Percentiles rank a stretch among this genome's conserved stretches.
phyloP scores from a whole-genome alignment of 1,140 invertebrate genomes.

The Rhagoletis zephyria region DNA sequence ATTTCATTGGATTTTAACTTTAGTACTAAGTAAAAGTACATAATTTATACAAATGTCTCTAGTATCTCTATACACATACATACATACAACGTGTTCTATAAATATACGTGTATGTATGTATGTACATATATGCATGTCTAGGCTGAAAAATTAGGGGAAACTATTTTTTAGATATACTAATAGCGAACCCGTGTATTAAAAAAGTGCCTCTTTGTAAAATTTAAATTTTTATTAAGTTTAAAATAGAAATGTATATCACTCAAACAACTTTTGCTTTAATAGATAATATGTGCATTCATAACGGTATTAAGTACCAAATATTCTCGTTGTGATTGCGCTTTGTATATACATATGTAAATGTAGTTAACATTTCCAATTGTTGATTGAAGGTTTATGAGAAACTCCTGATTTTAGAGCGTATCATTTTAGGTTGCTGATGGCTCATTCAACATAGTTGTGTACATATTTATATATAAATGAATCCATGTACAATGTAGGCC shows the following conservation, averaged over 20 bases:
- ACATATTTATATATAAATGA: background rate
- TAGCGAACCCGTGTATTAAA: conserved; percentile 18
- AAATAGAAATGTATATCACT: background rate
- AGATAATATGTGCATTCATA: background rate
- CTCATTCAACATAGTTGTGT: background rate
- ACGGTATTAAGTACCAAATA: background rate
- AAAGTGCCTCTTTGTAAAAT: conserved; percentile 34
- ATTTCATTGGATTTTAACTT: conserved; percentile 34
- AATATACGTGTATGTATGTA: background rate
- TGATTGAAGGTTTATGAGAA: background rate
- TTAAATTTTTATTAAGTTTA: background rate
- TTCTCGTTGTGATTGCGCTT: background rate
- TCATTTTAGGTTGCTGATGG: background rate
- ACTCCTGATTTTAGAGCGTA: background rate
- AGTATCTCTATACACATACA: background rate
- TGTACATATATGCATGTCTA: conserved; percentile 15
- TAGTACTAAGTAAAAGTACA: conserved; percentile 22
- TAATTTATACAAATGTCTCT: background rate
- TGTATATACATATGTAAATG: background rate
- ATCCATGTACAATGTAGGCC: background rate
- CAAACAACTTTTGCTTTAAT: background rate
- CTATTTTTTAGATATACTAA: conserved; percentile 14
- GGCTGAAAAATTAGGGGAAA: background rate
- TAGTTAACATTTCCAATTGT: background rate
- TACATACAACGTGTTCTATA: background rate